These are phyloP conservation scores for Hofmannophila pseudospretella DNA, from an alignment of 2,888 invertebrate genomes.

Conservation along the genomic window DNA sequence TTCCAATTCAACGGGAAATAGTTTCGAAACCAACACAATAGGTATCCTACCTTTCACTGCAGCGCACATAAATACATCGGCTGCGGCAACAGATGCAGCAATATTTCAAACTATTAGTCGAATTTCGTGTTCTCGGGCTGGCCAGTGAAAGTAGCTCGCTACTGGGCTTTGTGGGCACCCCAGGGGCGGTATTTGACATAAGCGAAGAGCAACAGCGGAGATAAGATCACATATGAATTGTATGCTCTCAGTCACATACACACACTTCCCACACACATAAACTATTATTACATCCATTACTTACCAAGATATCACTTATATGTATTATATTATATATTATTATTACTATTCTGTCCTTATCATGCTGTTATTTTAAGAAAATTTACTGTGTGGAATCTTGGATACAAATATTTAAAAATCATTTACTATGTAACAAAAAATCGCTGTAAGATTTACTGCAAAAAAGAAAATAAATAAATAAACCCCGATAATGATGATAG, in stretches of 20 bases:
- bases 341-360: no score
- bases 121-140: conserved; percentile 65
- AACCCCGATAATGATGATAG: no score
- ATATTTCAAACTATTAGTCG: conserved; percentile 75
- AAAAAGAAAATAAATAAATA: no score
- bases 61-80: conserved; percentile 27
- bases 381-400: no score
- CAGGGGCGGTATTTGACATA: conserved; percentile 19
- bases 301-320: no score
- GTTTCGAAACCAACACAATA: conserved; percentile 25
- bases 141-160: conserved; percentile 69
- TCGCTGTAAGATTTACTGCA: no score
- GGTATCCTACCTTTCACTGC: conserved; percentile 42
- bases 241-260: conserved; percentile 23
- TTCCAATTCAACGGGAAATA: conserved; percentile 6
- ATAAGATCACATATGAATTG: not conserved
- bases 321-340: no score
- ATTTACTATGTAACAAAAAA: no score
- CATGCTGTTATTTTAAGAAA: no score
- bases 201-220: conserved; percentile 16
- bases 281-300: no score
- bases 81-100: conserved; percentile 35
- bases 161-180: conserved; percentile 59
- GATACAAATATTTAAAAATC: no score
- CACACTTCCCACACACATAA: conserved; percentile 21